Evolutionary conservation across 1,140 invertebrate species (phyloP), one percentile per base, ranked within the genome.

Genomic region (Campoletis sonorensis): DNA sequence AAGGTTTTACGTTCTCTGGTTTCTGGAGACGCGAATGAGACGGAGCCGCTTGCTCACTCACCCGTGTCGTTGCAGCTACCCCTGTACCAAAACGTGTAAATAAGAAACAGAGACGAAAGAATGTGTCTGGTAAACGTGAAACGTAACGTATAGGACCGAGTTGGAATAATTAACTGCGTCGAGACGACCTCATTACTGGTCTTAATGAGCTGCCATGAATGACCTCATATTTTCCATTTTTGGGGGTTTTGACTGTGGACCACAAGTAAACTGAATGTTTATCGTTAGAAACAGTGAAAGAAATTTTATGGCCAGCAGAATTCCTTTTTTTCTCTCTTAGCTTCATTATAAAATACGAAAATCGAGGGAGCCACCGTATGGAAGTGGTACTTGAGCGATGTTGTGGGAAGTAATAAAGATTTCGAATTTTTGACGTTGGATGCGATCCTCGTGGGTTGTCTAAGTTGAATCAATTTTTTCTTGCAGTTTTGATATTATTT

Each of bases 121-220:
- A 49, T 70, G 27, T 18, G 49, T 58, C 54, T 49, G 54, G 26
- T 70, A 51, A 18, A 21, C 15, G 71, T 26, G 26, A 72, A 33
- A 18, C 49, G 21, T 18, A 30, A 45, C n/a, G n/a, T n/a, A 76
- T 75, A 70, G 37, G 26, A 64, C n/a, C 68, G 7, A 51, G n/a
- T 51, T 71, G 61, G 79, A 79, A 88, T 89, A 89, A 89, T 88
- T 89, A 89, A 88, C 86, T 82, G 81, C 40, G 54, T 83, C 58
- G 84, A 75, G 77, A 87, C 82, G 84, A 88, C 71, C 85, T 87
- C 86, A 88, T 89, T 88, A 88, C 79, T 82, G 37, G 51, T 67
- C 82, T 86, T 89, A 89, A 89, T 87, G 87, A 88, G 86, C 80
- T 85, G 64, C 77, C 80, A 72, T 49, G 76, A 54, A 49, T 80